Conservation (phyloP, 2,797 vertebrate species). For the Sternarchorhynchus goeldii region DNA sequence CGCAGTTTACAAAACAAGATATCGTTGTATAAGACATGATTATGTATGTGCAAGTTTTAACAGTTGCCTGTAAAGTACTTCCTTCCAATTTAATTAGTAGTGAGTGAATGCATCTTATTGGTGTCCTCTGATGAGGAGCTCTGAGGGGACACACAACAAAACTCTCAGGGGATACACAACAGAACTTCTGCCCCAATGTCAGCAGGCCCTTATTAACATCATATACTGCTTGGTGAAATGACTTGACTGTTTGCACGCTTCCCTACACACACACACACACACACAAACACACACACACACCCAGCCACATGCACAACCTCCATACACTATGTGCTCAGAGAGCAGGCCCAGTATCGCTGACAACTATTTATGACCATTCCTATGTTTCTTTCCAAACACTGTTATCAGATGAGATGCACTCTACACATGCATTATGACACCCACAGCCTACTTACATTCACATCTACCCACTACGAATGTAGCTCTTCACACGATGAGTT, state of each 20-base stretch:
- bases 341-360: conserved; percentile 37
- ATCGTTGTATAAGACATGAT: no score
- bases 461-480: conserved; percentile 29
- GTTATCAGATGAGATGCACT: conserved; percentile 30
- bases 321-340: conserved; percentile 1
- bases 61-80: no score
- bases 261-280: conserved; percentile 2
- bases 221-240: conserved; percentile 16
- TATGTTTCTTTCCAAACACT: conserved; percentile 40
- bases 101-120: no score
- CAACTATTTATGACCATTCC: conserved; percentile 45
- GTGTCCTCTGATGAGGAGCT: not conserved
- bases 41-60: no score
- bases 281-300: not conserved
- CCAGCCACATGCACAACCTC: not conserved
- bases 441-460: conserved; percentile 21
- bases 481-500: not conserved
- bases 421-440: conserved; percentile 29
- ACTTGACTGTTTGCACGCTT: conserved; percentile 2
- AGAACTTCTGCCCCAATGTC: conserved; percentile 19
- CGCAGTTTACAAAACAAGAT: no score
- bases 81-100: no score
- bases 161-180: not conserved
- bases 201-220: conserved; percentile 30
- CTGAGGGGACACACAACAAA: not conserved